phyloP scores from a whole-genome alignment of 2,888 invertebrate species.

The Tipula unca region DNA sequence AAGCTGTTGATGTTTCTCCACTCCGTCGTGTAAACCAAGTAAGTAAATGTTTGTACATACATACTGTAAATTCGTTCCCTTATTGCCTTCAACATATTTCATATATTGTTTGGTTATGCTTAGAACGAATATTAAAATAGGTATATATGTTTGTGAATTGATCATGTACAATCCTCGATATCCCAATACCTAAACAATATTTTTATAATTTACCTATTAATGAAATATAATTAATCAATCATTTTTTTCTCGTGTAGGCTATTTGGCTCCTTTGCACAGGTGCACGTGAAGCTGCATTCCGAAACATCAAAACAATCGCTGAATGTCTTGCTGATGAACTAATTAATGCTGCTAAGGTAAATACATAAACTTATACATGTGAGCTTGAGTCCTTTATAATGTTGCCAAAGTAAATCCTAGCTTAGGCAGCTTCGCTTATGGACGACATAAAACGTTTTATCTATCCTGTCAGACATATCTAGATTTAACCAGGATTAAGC shows the following conservation, averaged over 20 bases:
- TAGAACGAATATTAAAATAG: background rate
- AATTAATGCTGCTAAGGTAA: conserved; percentile 96
- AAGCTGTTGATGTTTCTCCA: conserved; percentile 98
- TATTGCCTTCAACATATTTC: background rate
- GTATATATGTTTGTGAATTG: background rate
- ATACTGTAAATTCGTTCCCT: background rate
- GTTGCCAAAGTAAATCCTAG: conserved; percentile 28
- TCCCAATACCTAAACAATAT: background rate
- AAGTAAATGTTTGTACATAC: no score
- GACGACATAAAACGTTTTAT: conserved; percentile 31
- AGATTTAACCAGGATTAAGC: background rate
- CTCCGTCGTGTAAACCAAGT: conserved; percentile 92
- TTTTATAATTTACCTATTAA: background rate
- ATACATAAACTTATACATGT: conserved; percentile 14
- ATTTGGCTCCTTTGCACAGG: conserved; percentile 99
- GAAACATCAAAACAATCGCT: conserved; percentile 99
- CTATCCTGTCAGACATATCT: conserved; percentile 16
- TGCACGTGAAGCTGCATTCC: conserved; percentile 97
- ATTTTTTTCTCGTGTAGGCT: conserved; percentile 48
- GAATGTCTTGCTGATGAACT: conserved; percentile 99
- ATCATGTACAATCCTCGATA: background rate
- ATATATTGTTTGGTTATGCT: conserved; percentile 15
- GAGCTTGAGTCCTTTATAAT: conserved; percentile 36
- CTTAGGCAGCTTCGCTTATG: conserved; percentile 35
- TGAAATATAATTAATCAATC: background rate